phyloP scores from a whole-genome alignment of 2,888 invertebrate genomes.

The Dryomyza anilis region DNA sequence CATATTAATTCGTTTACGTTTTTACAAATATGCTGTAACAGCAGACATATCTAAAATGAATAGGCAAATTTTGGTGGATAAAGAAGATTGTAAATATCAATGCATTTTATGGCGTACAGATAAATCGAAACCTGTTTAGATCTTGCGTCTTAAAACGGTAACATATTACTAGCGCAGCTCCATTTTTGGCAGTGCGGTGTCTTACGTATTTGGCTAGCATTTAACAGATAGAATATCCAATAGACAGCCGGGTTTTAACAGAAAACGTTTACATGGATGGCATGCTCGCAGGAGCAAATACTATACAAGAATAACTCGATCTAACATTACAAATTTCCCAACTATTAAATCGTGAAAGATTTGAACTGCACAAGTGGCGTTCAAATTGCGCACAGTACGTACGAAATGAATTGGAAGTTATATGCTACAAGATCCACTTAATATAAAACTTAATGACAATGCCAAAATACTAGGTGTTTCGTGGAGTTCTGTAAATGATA shows the following conservation, averaged over 20 bases:
- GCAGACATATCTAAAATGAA: slow-evolving; percentile 23
- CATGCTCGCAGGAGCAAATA: slow-evolving; percentile 1
- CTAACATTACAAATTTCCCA: background rate
- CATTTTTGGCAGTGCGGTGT: slow-evolving; percentile 2
- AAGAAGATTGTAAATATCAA: background rate
- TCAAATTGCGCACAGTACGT: background rate
- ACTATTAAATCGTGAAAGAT: background rate
- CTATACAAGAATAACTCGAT: background rate
- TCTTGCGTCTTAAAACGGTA: too few species aligned
- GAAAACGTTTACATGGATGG: slow-evolving; percentile 4
- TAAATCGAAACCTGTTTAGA: background rate
- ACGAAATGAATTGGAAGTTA: background rate
- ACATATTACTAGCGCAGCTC: background rate
- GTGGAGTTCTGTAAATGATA: background rate
- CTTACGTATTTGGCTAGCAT: background rate
- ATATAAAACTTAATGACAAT: background rate
- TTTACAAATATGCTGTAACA: slow-evolving; percentile 1
- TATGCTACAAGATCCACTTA: background rate
- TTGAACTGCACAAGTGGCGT: slow-evolving; percentile 5
- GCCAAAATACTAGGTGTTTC: background rate
- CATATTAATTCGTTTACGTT: slow-evolving; percentile 18
- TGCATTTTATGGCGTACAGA: background rate
- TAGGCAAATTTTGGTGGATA: slow-evolving; percentile 15
- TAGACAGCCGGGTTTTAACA: background rate
- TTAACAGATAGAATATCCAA: background rate